Evolutionary conservation across 2,797 vertebrate genomes (phyloP).

Genomic region (Serranus cabrilla): DNA sequence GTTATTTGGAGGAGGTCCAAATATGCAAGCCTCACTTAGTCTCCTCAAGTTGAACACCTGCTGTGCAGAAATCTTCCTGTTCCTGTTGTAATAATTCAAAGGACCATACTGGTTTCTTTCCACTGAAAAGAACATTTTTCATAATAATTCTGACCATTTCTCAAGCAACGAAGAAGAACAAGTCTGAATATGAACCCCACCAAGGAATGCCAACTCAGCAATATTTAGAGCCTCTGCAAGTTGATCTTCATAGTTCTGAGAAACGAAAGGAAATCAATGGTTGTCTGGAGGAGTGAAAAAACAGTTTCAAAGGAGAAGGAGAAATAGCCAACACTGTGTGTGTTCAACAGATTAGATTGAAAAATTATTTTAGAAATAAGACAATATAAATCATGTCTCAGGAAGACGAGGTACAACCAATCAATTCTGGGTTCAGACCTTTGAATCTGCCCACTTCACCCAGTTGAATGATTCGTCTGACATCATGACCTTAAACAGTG

Average conservation of each 20-base stretch:
- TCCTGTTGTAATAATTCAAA: constrained; percentile 11
- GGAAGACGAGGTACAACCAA: not conserved
- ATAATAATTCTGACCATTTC: constrained; percentile 9
- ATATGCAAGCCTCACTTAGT: not conserved
- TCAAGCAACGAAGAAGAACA: not conserved
- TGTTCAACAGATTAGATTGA: constrained; percentile 5
- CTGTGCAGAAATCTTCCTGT: not conserved
- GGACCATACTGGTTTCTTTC: constrained; percentile 3
- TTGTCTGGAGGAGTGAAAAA: not conserved
- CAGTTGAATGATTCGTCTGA: too few species aligned
- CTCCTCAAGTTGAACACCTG: constrained; percentile 17
- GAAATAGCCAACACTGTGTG: not conserved
- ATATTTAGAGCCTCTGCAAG: not conserved
- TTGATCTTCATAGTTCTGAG: constrained; percentile 3
- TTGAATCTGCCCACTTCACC: too few species aligned
- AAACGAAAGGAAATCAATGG: constrained; percentile 17
- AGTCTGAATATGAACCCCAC: not conserved
- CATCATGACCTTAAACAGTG: too few species aligned
- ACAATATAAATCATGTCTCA: constrained; percentile 6
- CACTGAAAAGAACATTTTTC: constrained; percentile 12
- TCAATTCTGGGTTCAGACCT: not conserved
- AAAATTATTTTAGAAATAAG: constrained; percentile 6
- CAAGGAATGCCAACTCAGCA: not conserved
- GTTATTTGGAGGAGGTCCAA: constrained; percentile 26
- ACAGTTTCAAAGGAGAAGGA: not conserved